Conservation (phyloP, 2,113 vertebrate genomes). For the Lycaon pictus region DNA sequence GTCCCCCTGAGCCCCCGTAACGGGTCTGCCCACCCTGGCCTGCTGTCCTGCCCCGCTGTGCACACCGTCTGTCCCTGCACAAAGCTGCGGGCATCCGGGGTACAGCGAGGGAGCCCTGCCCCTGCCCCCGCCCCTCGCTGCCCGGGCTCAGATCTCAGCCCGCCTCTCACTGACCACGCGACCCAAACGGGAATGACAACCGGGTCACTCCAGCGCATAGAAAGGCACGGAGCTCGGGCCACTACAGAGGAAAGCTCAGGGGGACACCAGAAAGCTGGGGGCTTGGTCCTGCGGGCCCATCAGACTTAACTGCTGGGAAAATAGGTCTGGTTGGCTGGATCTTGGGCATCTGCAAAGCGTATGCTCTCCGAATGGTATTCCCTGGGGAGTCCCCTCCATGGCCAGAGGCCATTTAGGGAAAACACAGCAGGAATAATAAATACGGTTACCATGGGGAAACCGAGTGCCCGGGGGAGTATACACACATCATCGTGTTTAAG, state of each 20-base stretch:
- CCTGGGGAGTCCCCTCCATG: background rate
- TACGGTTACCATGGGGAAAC: background rate
- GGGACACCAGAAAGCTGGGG: fast-evolving
- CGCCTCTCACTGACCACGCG: background rate
- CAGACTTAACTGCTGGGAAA: too few species aligned
- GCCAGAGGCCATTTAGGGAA: background rate
- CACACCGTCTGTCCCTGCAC: background rate
- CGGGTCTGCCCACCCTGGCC: fast-evolving
- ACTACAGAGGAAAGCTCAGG: fast-evolving
- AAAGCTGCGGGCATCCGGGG: fast-evolving
- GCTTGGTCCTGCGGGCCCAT: background rate
- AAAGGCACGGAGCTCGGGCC: fast-evolving
- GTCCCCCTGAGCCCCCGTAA: background rate
- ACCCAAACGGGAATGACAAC: fast-evolving
- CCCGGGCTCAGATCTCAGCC: background rate
- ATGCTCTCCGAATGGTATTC: background rate
- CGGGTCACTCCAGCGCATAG: fast-evolving
- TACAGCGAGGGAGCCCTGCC: background rate
- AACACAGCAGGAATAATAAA: background rate
- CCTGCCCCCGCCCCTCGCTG: fast-evolving
- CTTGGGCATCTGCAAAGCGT: fast-evolving
- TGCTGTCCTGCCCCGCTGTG: background rate
- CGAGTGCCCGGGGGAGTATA: background rate
- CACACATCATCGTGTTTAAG: background rate
- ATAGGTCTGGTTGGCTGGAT: fast-evolving